These are phyloP conservation scores for Orthosia gracilis DNA, from an alignment of 2,888 invertebrate genomes.

Conservation along the genomic window DNA sequence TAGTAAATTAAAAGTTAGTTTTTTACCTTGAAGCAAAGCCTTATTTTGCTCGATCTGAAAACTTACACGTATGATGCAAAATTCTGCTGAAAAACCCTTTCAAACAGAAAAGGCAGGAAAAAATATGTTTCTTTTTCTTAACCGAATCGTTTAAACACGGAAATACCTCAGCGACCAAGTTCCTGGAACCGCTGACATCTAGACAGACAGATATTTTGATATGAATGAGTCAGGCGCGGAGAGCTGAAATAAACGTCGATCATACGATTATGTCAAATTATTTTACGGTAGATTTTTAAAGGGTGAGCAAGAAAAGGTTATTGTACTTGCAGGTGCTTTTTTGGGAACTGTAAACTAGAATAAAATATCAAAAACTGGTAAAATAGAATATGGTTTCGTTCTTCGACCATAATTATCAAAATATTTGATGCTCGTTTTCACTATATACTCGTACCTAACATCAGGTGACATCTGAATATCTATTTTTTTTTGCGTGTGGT, in stretches of 20 bases:
- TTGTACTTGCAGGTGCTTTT: too few species aligned
- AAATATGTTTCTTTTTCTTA: neutral
- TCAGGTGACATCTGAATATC: too few species aligned
- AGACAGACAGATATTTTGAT: slow-evolving; percentile 51
- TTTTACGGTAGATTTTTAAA: neutral
- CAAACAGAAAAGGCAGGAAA: neutral
- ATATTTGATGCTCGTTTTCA: too few species aligned
- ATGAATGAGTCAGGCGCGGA: slow-evolving; percentile 45
- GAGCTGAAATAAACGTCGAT: slow-evolving; percentile 40
- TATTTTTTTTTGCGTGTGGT: too few species aligned
- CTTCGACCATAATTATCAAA: too few species aligned
- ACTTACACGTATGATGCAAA: neutral
- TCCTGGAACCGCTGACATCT: slow-evolving; percentile 26
- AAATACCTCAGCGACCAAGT: slow-evolving; percentile 42
- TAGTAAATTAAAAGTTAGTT: too few species aligned
- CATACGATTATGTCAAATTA: slow-evolving; percentile 16
- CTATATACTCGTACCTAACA: too few species aligned
- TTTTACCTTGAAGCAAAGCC: too few species aligned
- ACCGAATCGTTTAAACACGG: slow-evolving; percentile 28
- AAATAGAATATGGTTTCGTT: too few species aligned
- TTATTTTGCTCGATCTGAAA: neutral
- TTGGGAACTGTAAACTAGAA: too few species aligned
- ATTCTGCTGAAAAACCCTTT: neutral
- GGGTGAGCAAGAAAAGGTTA: too few species aligned
- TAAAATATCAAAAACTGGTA: too few species aligned